phyloP scores from a whole-genome alignment of 1,140 invertebrate species.

The Manduca sexta region DNA sequence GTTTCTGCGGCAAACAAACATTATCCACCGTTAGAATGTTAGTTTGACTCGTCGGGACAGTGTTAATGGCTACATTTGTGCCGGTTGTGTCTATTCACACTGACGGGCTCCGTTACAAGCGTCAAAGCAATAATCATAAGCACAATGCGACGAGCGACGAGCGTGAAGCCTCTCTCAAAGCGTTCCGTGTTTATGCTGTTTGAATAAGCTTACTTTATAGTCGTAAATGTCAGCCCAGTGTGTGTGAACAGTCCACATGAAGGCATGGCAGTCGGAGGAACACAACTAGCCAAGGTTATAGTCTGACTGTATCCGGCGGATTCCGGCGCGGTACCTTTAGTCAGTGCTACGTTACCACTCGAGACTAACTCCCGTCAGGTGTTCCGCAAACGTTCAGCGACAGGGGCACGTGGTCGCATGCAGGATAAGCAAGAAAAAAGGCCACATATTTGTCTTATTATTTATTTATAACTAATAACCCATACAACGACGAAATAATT shows the following conservation, averaged over 20 bases:
- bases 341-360: conserved; percentile 4
- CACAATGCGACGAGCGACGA: not conserved
- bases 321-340: not conserved
- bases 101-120: too few species aligned
- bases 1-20: conserved; percentile 63
- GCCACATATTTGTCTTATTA: conserved; percentile 52
- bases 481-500: conserved; percentile 46
- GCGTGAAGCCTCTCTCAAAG: not conserved
- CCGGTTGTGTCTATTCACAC: not conserved
- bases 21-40: conserved; percentile 36
- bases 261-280: not conserved
- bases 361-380: not conserved
- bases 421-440: conserved; percentile 61
- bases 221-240: not conserved
- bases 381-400: conserved; percentile 1
- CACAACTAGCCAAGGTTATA: conserved; percentile 12
- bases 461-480: conserved; percentile 56
- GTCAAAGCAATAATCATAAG: not conserved
- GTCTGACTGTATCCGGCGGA: too few species aligned
- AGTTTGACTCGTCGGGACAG: conserved; percentile 9
- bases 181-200: not conserved
- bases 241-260: conserved; percentile 13
- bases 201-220: not conserved
- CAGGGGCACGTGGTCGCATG: conserved; percentile 39
- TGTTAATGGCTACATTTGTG: not conserved